Percentiles rank a stretch among this genome's conserved stretches.
phyloP scores from a whole-genome alignment of 2,113 vertebrate species.

The Cephalopholis sonnerati region DNA sequence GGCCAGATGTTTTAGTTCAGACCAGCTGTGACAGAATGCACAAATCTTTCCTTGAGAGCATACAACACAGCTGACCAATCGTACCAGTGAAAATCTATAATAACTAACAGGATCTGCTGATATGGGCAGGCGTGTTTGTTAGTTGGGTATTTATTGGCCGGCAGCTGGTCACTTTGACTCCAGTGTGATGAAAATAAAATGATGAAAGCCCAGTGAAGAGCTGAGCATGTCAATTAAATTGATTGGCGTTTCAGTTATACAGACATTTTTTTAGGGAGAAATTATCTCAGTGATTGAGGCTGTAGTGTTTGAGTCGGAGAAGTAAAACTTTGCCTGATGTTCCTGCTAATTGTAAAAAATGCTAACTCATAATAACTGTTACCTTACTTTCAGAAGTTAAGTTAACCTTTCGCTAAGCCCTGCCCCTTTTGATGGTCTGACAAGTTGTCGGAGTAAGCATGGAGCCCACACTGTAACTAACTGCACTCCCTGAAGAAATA shows the following conservation, averaged over 20 bases:
- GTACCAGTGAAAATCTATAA: not conserved
- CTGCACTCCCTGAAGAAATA: too few relatives aligned
- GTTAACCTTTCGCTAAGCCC: too few relatives aligned
- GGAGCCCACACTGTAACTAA: too few relatives aligned
- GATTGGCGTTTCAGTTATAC: not conserved
- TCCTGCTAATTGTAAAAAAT: not conserved
- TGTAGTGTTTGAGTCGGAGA: not conserved
- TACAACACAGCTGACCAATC: not conserved
- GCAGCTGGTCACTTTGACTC: not conserved
- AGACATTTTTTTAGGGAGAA: not conserved
- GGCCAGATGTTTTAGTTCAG: constrained; percentile 54
- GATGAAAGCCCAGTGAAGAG: not conserved
- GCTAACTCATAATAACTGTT: not conserved
- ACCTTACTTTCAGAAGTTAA: not conserved
- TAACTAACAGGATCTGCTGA: not conserved
- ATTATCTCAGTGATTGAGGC: not conserved
- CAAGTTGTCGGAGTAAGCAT: too few relatives aligned
- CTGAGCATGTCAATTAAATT: not conserved
- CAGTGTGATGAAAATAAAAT: not conserved
- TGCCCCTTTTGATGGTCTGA: too few relatives aligned
- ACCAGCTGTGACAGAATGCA: constrained; percentile 43
- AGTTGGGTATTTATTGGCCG: not conserved
- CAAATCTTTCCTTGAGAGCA: constrained; percentile 39
- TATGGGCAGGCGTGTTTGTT: not conserved
- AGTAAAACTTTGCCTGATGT: not conserved